Percentiles rank a stretch among this genome's conserved stretches.
These are phyloP conservation scores for Cossypha dichroa DNA, from an alignment of 2,797 vertebrate genomes.

Conservation along the genomic window DNA sequence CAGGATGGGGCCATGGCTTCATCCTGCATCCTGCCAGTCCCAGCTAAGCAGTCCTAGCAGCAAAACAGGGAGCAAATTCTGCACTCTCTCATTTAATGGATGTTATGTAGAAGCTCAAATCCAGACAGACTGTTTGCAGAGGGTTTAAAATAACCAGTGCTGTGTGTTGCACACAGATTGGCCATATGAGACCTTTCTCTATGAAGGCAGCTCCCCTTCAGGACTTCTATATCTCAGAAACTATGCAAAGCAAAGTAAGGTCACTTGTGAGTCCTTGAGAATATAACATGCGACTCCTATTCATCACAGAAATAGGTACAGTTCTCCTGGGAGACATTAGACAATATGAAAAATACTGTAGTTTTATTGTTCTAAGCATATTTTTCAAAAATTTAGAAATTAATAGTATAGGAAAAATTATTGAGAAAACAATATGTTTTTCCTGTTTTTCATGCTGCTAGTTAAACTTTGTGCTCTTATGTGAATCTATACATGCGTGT, in stretches of 20 bases:
- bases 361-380: neutral
- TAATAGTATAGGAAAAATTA: neutral
- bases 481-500: neutral
- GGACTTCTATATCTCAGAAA: neutral
- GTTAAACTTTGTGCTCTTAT: neutral
- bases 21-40: neutral
- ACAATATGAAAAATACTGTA: neutral
- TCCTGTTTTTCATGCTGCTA: neutral
- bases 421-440: neutral
- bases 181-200: neutral
- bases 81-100: accelerated
- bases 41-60: neutral
- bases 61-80: neutral
- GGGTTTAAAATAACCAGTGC: neutral
- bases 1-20: neutral
- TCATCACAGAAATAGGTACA: neutral
- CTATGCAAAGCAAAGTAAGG: neutral
- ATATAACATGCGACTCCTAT: neutral
- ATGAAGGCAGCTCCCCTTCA: neutral
- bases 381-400: neutral
- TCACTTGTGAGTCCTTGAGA: neutral
- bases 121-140: neutral
- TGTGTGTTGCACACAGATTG: neutral
- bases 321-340: neutral
- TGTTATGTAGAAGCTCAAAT: accelerated